These are phyloP conservation scores for Anoplopoma fimbria DNA, from an alignment of 2,113 vertebrate species.

Conservation along the genomic window DNA sequence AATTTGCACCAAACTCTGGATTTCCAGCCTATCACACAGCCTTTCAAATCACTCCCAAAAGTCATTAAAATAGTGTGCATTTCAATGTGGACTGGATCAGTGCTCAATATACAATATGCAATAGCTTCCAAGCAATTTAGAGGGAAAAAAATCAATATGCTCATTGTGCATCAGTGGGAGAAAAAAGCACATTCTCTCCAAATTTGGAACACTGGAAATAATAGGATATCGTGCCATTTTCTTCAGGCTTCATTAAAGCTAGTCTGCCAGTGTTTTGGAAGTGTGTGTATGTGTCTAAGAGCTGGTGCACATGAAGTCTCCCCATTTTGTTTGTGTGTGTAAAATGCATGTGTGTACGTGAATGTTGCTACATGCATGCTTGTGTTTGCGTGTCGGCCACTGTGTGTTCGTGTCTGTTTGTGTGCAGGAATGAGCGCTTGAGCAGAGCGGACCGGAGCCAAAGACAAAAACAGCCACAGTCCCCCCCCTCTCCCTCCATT, in stretches of 20 bases:
- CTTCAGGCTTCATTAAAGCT: slow-evolving; percentile 73
- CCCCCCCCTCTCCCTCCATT: slow-evolving; percentile 36
- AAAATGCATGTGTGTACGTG: slow-evolving; percentile 32
- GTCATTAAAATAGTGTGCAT: slow-evolving; percentile 40
- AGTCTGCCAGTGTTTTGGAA: slow-evolving; percentile 45
- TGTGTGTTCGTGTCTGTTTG: slow-evolving; percentile 21
- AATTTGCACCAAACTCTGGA: slow-evolving; percentile 47
- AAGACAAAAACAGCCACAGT: slow-evolving; percentile 72
- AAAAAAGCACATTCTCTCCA: slow-evolving; percentile 59
- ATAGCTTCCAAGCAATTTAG: slow-evolving; percentile 72
- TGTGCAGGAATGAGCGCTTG: slow-evolving; percentile 73
- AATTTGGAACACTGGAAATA: slow-evolving; percentile 68
- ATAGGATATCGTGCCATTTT: slow-evolving; percentile 61
- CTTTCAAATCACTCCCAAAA: slow-evolving; percentile 62
- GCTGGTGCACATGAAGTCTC: slow-evolving; percentile 27
- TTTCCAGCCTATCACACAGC: slow-evolving; percentile 36
- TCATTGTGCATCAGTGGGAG: slow-evolving; percentile 60
- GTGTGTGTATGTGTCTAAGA: slow-evolving; percentile 23
- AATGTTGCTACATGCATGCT: slow-evolving; percentile 12
- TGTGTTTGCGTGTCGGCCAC: slow-evolving; percentile 25
- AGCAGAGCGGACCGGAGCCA: slow-evolving; percentile 69
- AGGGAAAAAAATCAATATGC: slow-evolving; percentile 69
- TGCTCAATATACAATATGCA: slow-evolving; percentile 59
- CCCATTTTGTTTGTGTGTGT: slow-evolving; percentile 36
- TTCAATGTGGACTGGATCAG: slow-evolving; percentile 62